A percentile compares a stretch with the other conserved stretches of the same genome.
Evolutionary conservation across 2,113 vertebrate species (phyloP).

Genomic region (Cephalopholis sonnerati): DNA sequence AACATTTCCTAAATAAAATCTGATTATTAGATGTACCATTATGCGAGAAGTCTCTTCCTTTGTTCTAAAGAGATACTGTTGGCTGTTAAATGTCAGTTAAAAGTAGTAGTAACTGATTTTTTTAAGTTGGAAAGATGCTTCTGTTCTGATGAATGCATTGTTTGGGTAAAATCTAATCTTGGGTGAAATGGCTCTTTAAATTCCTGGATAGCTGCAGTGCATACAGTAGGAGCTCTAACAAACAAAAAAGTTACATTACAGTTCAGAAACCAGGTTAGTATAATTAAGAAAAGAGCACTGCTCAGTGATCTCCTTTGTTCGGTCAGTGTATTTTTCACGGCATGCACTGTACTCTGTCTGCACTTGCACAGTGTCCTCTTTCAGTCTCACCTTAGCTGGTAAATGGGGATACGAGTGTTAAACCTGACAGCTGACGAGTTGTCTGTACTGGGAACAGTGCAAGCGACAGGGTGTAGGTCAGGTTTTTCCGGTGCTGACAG

Average conservation of each 20-base stretch:
- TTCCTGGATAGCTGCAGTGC: background rate
- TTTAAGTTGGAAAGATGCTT: background rate
- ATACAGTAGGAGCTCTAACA: background rate
- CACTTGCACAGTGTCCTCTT: conserved; percentile 28
- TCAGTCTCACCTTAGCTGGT: conserved; percentile 54
- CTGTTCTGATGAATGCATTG: background rate
- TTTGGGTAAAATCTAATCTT: too few relatives aligned
- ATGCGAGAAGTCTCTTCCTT: background rate
- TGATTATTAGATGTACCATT: too few relatives aligned
- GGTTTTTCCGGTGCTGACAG: conserved; percentile 70
- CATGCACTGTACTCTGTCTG: background rate
- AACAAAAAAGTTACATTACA: background rate
- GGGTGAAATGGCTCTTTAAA: conserved; percentile 3
- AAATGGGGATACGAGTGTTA: conserved; percentile 36
- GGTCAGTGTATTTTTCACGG: background rate
- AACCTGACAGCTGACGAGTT: conserved; percentile 64
- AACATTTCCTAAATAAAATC: too few relatives aligned
- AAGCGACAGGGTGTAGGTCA: conserved; percentile 56
- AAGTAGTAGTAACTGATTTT: background rate
- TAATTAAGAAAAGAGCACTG: background rate
- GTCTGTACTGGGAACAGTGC: conserved; percentile 40
- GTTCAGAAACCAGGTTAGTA: background rate
- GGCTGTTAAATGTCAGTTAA: background rate
- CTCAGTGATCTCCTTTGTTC: conserved; percentile 3
- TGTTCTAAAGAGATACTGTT: background rate